A percentile compares a stretch with the other conserved stretches of the same genome.
Conservation (phyloP, 1,140 invertebrate species). For the Platyura marginata region DNA sequence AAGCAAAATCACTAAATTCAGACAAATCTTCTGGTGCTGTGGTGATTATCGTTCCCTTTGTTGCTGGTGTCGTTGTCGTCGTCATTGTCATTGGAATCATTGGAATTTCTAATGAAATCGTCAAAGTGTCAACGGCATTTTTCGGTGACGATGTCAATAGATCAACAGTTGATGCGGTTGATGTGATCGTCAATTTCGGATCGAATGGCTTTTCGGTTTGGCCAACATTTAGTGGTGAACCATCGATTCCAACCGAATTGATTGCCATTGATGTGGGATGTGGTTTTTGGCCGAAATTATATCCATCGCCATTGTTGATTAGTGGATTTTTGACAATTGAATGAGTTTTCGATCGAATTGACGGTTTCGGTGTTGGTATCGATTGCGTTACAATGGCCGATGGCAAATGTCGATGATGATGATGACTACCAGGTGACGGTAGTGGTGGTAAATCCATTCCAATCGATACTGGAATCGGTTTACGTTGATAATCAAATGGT, state of each 20-base stretch:
- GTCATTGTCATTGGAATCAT: not conserved
- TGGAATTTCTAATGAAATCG: no score
- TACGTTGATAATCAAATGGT: no score
- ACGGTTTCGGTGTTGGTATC: not conserved
- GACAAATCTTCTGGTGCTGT: not conserved
- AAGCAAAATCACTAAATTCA: not conserved
- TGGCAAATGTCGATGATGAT: no score
- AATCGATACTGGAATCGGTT: no score
- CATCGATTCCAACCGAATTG: not conserved
- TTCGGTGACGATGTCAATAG: no score
- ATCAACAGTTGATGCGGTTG: no score
- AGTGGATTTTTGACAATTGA: not conserved
- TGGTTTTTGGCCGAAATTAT: not conserved
- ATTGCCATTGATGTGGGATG: conserved; percentile 1
- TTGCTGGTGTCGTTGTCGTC: not conserved
- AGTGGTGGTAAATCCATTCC: no score
- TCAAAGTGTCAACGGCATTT: no score
- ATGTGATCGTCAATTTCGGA: conserved; percentile 1
- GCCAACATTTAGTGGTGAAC: not conserved
- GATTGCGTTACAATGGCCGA: no score
- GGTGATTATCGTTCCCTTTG: not conserved
- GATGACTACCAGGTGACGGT: no score
- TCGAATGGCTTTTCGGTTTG: conserved; percentile 5
- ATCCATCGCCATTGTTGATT: not conserved
- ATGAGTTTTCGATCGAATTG: not conserved